Evolutionary conservation across 2,888 invertebrate species (phyloP), one percentile per base, ranked within the genome.

Genomic region (Caenorhabditis auriculariae): DNA sequence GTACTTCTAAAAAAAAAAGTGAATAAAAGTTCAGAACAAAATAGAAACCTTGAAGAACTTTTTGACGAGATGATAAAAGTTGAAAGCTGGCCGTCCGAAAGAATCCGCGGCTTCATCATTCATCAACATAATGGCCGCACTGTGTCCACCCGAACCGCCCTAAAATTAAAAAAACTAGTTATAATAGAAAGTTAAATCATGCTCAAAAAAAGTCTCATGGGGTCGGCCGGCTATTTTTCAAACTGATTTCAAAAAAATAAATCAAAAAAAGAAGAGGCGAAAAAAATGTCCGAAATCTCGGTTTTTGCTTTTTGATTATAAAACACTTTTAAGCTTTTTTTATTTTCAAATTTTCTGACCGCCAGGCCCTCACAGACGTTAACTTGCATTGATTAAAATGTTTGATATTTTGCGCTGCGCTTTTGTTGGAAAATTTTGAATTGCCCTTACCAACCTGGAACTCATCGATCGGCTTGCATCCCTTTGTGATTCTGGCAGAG

Each of bases 21-120:
- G 37, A 42, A n/a, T 19, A 24, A n/a, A n/a, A n/a, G n/a, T n/a
- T n/a, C n/a, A n/a, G n/a, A n/a, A n/a, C n/a, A n/a, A n/a, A n/a
- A n/a, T n/a, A n/a, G n/a, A n/a, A n/a, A n/a, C 72, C 69, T 49
- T 49, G 55, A 81, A 81, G 60, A 82, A 82, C 47, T 75, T 76
- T 56, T 81, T 81, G 48, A 79, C 67, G 41, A 69, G 72, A 15
- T 70, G 60, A 60, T 81, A 81, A 60, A 81, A 81, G 58, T 74
- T 78, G 68, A 81, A 81, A 2, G 81, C 77, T 0, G 81, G 80
- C 27, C 74, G 55, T 9, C 81, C 81, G 54, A 81, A 81, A 15
- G 60, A 64, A 15, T 82, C 78, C 24, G 73, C 77, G 23, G 69
- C 62, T 2, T 35, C 50, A 17, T 75, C 74, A 54, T 76, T 80